A percentile compares a stretch with the other conserved stretches of the same genome.
phyloP scores from a whole-genome alignment of 2,888 invertebrate genomes.

The Limenitis camilla region DNA sequence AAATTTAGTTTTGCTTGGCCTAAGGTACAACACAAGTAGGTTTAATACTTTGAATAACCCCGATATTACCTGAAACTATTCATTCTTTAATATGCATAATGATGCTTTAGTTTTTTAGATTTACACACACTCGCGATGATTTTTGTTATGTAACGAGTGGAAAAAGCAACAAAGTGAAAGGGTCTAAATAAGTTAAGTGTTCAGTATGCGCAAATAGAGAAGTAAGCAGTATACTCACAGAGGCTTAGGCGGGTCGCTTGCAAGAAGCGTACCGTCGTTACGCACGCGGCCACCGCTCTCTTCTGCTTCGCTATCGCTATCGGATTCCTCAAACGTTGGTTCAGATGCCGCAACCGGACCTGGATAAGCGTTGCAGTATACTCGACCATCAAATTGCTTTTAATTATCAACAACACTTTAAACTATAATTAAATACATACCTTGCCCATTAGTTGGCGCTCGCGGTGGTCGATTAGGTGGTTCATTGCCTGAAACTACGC shows the following conservation, averaged over 20 bases:
- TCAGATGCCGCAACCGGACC: slow-evolving; percentile 76
- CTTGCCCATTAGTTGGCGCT: slow-evolving; percentile 67
- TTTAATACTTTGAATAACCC: too few species aligned
- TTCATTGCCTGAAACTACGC: slow-evolving; percentile 84
- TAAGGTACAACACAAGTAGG: too few species aligned
- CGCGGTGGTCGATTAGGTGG: slow-evolving; percentile 72
- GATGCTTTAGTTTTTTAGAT: too few species aligned
- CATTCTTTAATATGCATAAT: too few species aligned
- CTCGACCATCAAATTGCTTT: neutral
- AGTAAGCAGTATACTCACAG: slow-evolving; percentile 79
- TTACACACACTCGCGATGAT: too few species aligned
- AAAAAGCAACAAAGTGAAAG: neutral
- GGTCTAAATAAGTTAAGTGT: neutral
- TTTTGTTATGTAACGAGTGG: neutral
- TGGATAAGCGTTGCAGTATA: slow-evolving; percentile 19
- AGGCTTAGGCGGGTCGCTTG: slow-evolving; percentile 97
- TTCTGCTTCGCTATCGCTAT: slow-evolving; percentile 88
- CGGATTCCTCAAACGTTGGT: slow-evolving; percentile 81
- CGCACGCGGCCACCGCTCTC: slow-evolving; percentile 85
- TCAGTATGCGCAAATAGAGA: too few species aligned
- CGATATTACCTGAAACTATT: too few species aligned
- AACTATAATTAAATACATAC: slow-evolving; percentile 28
- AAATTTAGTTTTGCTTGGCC: too few species aligned
- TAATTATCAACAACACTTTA: neutral
- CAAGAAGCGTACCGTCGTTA: slow-evolving; percentile 95